A percentile compares a stretch with the other conserved stretches of the same genome.
Conservation (phyloP, 2,113 vertebrate genomes). For the Oceanites oceanicus region DNA sequence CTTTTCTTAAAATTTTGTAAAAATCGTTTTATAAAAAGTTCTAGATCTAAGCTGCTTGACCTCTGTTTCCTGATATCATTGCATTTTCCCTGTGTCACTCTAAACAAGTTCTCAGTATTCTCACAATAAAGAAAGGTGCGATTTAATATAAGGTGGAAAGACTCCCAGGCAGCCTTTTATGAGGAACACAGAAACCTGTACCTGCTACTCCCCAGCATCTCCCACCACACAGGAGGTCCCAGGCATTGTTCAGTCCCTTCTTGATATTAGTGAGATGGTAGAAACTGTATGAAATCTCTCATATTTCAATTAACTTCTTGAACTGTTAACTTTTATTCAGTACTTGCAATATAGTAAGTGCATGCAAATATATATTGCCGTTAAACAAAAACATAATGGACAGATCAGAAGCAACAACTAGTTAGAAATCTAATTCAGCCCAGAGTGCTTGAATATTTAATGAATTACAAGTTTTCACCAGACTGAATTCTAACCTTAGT, state of each 20-base stretch:
- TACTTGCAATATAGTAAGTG: neutral
- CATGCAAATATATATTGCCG: neutral
- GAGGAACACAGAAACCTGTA: neutral
- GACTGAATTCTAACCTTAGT: neutral
- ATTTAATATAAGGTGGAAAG: neutral
- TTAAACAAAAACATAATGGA: slow-evolving; percentile 22
- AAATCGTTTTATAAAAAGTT: neutral
- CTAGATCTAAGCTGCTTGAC: neutral
- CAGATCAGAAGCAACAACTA: slow-evolving; percentile 28
- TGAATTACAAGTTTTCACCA: slow-evolving; percentile 50
- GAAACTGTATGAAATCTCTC: neutral
- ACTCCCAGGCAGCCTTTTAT: neutral
- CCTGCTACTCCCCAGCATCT: slow-evolving; percentile 5
- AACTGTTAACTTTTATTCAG: neutral
- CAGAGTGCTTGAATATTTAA: slow-evolving; percentile 28
- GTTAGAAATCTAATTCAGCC: slow-evolving; percentile 16
- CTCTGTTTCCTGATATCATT: neutral
- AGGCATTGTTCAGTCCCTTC: neutral
- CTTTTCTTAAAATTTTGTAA: neutral
- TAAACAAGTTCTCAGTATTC: neutral
- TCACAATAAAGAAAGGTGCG: neutral
- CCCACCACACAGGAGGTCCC: neutral
- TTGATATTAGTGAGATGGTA: neutral
- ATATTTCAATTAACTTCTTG: neutral
- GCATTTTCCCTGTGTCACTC: neutral